Percentiles rank a stretch among this genome's conserved stretches.
These are phyloP conservation scores for Amblyraja radiata DNA, from an alignment of 2,797 vertebrate genomes.

Conservation along the genomic window DNA sequence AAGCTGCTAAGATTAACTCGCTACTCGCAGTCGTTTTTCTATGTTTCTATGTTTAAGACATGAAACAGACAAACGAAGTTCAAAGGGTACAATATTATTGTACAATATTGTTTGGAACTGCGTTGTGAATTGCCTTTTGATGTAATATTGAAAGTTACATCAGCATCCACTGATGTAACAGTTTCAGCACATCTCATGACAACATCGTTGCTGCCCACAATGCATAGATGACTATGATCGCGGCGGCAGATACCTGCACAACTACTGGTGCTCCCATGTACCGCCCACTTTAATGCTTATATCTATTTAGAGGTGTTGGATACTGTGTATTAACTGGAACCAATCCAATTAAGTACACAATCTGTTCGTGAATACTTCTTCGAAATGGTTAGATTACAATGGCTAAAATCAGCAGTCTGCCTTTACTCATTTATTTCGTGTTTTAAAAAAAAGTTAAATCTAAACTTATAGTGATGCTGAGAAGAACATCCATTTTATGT, in stretches of 20 bases:
- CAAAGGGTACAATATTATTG: background rate
- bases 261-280: background rate
- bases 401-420: background rate
- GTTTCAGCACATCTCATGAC: background rate
- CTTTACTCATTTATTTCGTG: background rate
- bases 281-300: background rate
- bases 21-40: background rate
- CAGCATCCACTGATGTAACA: background rate
- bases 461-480: background rate
- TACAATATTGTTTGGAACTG: background rate
- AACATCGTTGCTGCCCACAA: background rate
- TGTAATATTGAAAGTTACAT: background rate
- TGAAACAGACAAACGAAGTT: background rate
- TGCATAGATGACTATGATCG: background rate
- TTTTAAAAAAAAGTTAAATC: background rate
- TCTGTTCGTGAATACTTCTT: background rate
- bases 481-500: background rate
- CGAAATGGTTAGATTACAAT: background rate
- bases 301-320: background rate
- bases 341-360: slow-evolving; percentile 2
- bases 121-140: background rate
- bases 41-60: too few species aligned
- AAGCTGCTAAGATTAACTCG: background rate
- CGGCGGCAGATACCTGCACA: background rate
- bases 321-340: background rate